Percentiles rank a stretch among this genome's conserved stretches.
Evolutionary conservation across 1,140 invertebrate species (phyloP).

Genomic region (Cherax quadricarinatus): DNA sequence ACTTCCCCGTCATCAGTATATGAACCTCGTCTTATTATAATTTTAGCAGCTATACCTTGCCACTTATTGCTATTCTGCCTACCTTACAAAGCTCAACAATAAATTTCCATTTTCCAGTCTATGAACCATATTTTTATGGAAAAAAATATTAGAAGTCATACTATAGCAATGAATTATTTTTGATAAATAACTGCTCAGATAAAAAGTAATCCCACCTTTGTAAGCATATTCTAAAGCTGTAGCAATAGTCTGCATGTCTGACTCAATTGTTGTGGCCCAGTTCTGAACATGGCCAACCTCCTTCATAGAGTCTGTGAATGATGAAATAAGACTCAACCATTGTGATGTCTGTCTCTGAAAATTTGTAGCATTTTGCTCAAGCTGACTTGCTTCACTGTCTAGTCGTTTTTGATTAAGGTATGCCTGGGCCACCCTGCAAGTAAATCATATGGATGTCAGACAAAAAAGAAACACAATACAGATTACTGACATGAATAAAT

Average conservation of each 20-base stretch:
- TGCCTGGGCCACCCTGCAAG: conserved; percentile 93
- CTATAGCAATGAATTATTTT: neutral
- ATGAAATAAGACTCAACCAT: conserved; percentile 95
- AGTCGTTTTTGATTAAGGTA: conserved; percentile 98
- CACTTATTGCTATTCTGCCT: neutral
- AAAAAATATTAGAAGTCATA: neutral
- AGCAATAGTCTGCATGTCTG: conserved; percentile 95
- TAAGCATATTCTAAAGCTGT: conserved; percentile 96
- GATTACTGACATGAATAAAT: neutral
- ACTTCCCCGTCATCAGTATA: no score
- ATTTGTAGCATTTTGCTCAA: conserved; percentile 95
- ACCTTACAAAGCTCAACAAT: neutral
- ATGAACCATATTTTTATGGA: neutral
- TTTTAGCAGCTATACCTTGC: no score
- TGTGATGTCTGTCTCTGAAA: conserved; percentile 98
- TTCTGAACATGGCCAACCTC: conserved; percentile 99
- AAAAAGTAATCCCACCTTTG: conserved; percentile 81
- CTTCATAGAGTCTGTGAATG: conserved; percentile 93
- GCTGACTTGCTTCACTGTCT: conserved; percentile 96
- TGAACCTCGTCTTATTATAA: no score
- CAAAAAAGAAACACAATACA: neutral
- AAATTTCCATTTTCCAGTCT: no score
- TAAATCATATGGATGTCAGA: conserved; percentile 35
- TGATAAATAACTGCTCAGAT: neutral
- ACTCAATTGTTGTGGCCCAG: conserved; percentile 98